Percentiles rank a stretch among this genome's conserved stretches.
These are phyloP conservation scores for Aphelinus certus DNA, from an alignment of 1,140 invertebrate species.

Conservation along the genomic window DNA sequence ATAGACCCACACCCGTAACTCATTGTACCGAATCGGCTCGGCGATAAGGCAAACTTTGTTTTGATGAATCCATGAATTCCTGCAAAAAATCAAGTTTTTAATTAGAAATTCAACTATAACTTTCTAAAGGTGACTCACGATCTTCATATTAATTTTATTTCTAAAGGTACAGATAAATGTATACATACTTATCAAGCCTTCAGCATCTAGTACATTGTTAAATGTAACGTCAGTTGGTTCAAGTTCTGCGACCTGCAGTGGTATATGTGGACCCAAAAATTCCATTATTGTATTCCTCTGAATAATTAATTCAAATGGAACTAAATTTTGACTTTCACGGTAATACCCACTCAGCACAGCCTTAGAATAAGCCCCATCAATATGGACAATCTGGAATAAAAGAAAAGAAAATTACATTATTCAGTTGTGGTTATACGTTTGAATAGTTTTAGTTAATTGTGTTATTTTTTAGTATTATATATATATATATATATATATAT, in stretches of 20 bases:
- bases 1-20: neutral
- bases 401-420: no score
- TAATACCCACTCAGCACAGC: neutral
- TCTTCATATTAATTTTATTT: no score
- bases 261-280: neutral
- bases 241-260: neutral
- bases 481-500: no score
- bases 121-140: no score
- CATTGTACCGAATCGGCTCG: neutral
- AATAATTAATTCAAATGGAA: neutral
- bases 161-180: no score
- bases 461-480: no score
- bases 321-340: neutral
- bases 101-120: no score
- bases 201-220: neutral
- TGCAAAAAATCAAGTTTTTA: neutral
- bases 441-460: no score
- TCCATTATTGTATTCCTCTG: neutral
- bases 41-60: neutral
- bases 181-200: neutral
- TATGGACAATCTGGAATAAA: neutral
- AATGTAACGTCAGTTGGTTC: neutral
- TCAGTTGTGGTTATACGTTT: no score
- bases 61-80: neutral
- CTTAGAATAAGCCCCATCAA: neutral